Evolutionary conservation across 2,797 vertebrate genomes (phyloP).

Genomic region (Ctenosaura bakeri): DNA sequence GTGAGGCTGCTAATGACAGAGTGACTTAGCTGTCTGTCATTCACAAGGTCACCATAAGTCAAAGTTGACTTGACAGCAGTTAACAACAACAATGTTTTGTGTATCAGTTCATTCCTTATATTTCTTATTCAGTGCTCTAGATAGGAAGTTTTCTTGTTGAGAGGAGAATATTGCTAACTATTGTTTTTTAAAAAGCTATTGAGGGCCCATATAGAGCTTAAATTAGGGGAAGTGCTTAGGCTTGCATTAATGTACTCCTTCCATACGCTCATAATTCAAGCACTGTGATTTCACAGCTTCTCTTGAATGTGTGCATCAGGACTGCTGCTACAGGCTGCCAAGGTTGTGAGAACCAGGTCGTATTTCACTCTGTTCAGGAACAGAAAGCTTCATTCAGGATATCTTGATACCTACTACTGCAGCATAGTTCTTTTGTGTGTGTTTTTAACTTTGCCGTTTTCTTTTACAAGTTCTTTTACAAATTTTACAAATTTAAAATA

Average conservation of each 20-base stretch:
- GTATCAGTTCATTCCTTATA: not conserved
- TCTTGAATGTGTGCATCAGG: not conserved
- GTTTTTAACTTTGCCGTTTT: not conserved
- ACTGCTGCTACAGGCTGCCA: not conserved
- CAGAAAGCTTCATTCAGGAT: not conserved
- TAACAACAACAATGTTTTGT: too few relatives aligned
- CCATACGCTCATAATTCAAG: not conserved
- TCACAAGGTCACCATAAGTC: too few relatives aligned
- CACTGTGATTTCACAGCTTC: not conserved
- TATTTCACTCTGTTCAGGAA: not conserved
- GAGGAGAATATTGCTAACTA: not conserved
- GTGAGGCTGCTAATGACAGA: too few relatives aligned
- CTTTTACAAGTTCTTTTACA: too few relatives aligned
- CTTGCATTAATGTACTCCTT: not conserved
- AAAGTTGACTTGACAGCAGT: too few relatives aligned
- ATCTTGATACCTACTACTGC: not conserved
- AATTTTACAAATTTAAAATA: not conserved
- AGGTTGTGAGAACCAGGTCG: not conserved
- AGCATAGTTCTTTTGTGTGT: not conserved
- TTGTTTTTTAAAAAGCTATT: not conserved
- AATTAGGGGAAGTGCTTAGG: not conserved
- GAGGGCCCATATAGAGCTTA: not conserved
- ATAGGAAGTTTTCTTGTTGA: not conserved
- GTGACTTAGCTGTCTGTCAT: too few relatives aligned
- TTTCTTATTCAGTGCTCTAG: not conserved